Evolutionary conservation across 2,888 invertebrate genomes (phyloP).

Genomic region (Stegana nigrithorax): DNA sequence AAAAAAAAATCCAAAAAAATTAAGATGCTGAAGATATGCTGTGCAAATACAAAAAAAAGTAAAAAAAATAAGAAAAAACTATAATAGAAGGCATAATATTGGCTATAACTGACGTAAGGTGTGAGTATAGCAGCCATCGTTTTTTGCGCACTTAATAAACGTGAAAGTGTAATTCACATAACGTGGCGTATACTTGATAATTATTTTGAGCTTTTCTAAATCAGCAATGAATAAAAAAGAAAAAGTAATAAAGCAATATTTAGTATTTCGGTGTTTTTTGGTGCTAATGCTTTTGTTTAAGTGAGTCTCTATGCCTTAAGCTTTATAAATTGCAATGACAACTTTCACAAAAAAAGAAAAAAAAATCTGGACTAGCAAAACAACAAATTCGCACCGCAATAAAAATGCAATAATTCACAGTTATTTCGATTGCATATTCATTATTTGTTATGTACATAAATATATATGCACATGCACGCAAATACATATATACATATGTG

Average conservation of each 20-base stretch:
- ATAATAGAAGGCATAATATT: conserved; percentile 1
- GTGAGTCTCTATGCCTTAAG: too few species aligned
- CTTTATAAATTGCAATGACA: too few species aligned
- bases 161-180: not conserved
- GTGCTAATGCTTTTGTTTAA: not conserved
- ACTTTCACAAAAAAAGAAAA: too few species aligned
- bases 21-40: too few species aligned
- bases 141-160: too few species aligned
- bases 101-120: not conserved
- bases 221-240: too few species aligned
- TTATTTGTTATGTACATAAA: not conserved
- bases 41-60: not conserved
- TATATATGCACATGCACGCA: not conserved
- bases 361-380: not conserved
- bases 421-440: not conserved
- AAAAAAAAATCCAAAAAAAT: not conserved
- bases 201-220: too few species aligned
- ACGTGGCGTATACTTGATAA: not conserved
- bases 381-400: too few species aligned
- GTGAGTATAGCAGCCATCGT: too few species aligned
- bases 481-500: not conserved
- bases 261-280: not conserved
- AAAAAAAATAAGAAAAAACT: too few species aligned
- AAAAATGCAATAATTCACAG: not conserved
- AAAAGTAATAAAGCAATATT: too few species aligned